Percentiles rank a stretch among this genome's conserved stretches.
Conservation (phyloP, 2,797 vertebrate species). For the Falco biarmicus region DNA sequence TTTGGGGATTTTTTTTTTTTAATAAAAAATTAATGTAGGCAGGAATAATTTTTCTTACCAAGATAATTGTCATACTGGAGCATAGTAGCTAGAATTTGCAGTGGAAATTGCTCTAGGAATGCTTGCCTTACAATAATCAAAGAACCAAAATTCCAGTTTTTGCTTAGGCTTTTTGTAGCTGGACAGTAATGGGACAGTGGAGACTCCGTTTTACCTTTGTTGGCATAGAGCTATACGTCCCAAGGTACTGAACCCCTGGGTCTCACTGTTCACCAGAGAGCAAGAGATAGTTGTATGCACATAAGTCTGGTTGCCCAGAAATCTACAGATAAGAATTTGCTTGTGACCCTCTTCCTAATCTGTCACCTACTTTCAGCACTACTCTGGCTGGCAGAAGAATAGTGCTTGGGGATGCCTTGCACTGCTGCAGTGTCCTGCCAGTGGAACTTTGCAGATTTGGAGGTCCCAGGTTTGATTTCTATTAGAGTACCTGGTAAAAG, state of each 20-base stretch:
- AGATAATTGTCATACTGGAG: not conserved
- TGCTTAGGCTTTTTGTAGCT: not conserved
- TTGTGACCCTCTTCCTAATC: not conserved
- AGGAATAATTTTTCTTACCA: conserved; percentile 16
- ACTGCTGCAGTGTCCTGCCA: not conserved
- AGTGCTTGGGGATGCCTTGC: not conserved
- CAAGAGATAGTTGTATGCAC: not conserved
- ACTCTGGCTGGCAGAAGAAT: not conserved
- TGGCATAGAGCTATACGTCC: not conserved
- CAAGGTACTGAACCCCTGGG: not conserved
- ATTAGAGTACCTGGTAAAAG: not conserved
- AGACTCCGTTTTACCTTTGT: not conserved
- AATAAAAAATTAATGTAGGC: not conserved
- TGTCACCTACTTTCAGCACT: not conserved
- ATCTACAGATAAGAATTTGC: not conserved
- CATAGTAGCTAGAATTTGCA: not conserved
- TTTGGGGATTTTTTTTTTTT: not conserved
- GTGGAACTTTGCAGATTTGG: not conserved
- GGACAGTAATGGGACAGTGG: not conserved
- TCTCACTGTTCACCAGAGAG: not conserved
- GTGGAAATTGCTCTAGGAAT: not conserved
- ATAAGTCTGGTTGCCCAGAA: not conserved
- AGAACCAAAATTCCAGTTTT: not conserved
- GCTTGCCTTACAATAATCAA: not conserved
- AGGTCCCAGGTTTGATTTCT: not conserved